A percentile compares a stretch with the other conserved stretches of the same genome.
Conservation (phyloP, 1,140 invertebrate genomes). For the Panagrolaimus sp. region DNA sequence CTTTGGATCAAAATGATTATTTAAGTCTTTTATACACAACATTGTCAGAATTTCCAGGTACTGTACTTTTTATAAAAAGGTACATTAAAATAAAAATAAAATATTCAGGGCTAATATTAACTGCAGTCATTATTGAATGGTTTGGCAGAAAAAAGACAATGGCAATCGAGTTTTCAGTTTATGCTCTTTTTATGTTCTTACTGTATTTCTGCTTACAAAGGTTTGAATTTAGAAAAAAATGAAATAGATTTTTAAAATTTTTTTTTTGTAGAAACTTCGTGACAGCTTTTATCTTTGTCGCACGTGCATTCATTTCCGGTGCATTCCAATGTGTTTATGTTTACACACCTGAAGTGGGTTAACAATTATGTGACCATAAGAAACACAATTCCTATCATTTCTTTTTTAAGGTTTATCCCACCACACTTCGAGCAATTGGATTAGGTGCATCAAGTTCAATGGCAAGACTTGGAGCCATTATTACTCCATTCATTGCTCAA, state of each 20-base stretch:
- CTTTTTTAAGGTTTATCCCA: conserved; percentile 72
- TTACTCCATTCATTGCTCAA: conserved; percentile 86
- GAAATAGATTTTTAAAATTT: background rate
- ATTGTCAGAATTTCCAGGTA: conserved; percentile 85
- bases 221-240: conserved; percentile 63
- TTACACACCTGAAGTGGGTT: conserved; percentile 79
- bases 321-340: conserved; percentile 90
- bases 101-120: conserved; percentile 76
- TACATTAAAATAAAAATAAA: conserved; percentile 12
- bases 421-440: conserved; percentile 76
- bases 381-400: conserved; percentile 74
- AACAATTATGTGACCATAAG: conserved; percentile 67
- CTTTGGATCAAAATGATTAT: conserved; percentile 75
- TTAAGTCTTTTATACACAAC: conserved; percentile 89
- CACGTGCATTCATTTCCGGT: conserved; percentile 82
- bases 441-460: conserved; percentile 82
- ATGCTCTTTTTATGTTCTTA: conserved; percentile 74
- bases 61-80: conserved; percentile 10
- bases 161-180: conserved; percentile 83
- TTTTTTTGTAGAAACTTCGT: conserved; percentile 70
- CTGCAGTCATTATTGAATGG: conserved; percentile 81
- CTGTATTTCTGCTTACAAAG: conserved; percentile 72
- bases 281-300: conserved; percentile 78
- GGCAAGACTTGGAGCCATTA: conserved; percentile 81
- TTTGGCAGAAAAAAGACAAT: conserved; percentile 86